Evolutionary conservation across 2,113 vertebrate species (phyloP).

Genomic region (Dinomys branickii): DNA sequence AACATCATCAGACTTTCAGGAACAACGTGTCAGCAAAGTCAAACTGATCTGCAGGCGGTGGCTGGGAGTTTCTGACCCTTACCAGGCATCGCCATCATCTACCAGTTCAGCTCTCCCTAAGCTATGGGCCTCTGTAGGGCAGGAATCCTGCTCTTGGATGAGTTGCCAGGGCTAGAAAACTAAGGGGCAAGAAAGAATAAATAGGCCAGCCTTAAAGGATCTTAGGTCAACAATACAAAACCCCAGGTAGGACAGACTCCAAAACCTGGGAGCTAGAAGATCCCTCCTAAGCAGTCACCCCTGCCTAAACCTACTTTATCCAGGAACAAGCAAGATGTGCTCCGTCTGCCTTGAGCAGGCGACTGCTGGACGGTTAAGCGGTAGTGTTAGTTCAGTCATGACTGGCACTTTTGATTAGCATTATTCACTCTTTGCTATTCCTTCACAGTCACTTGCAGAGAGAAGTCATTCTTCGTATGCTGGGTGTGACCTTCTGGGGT

Average conservation of each 20-base stretch:
- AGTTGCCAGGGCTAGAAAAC: neutral
- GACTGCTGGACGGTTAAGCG: neutral
- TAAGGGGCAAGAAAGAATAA: neutral
- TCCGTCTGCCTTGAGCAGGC: accelerated
- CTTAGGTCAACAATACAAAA: neutral
- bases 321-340: neutral
- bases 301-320: neutral
- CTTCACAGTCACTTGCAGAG: neutral
- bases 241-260: neutral
- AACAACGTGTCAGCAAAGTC: neutral
- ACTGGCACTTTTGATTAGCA: neutral
- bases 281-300: neutral
- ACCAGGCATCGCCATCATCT: neutral
- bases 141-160: neutral
- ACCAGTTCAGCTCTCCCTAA: neutral
- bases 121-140: neutral
- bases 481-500: neutral
- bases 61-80: neutral
- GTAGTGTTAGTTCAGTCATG: neutral
- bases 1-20: neutral
- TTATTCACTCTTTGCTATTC: neutral
- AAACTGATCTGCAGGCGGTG: neutral
- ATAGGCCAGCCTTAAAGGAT: neutral
- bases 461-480: neutral
- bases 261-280: neutral